A percentile compares a stretch with the other conserved stretches of the same genome.
These are phyloP conservation scores for Pseudomugil gertrudae DNA, from an alignment of 2,797 vertebrate species.

Conservation along the genomic window DNA sequence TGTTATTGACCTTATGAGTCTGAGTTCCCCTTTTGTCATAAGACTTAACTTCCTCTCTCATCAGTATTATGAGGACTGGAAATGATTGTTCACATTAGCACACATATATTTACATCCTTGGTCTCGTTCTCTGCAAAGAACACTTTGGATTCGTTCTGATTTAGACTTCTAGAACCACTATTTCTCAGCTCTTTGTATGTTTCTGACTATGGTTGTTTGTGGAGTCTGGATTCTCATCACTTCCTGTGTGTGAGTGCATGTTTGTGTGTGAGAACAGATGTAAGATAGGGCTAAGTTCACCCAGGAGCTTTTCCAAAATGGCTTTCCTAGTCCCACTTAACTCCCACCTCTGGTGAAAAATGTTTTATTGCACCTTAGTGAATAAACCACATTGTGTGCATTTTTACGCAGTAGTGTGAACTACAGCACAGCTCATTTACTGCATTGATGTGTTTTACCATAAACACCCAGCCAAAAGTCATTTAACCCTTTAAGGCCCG, in stretches of 20 bases:
- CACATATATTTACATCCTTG: not conserved
- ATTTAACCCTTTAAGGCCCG: too few species aligned
- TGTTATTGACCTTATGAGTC: slow-evolving; percentile 32
- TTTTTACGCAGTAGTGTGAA: not conserved
- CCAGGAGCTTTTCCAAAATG: slow-evolving; percentile 22
- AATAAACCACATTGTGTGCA: not conserved
- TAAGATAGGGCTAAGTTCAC: slow-evolving; percentile 7
- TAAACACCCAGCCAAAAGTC: too few species aligned
- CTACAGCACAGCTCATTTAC: not conserved
- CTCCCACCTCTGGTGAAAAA: not conserved
- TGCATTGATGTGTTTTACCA: not conserved
- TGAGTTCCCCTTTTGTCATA: slow-evolving; percentile 54
- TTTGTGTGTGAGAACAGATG: slow-evolving; percentile 4
- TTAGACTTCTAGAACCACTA: slow-evolving; percentile 36
- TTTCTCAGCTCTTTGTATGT: slow-evolving; percentile 21
- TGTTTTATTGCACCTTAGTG: not conserved
- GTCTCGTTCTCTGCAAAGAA: slow-evolving; percentile 19
- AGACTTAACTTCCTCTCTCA: slow-evolving; percentile 41
- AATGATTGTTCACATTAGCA: slow-evolving; percentile 15
- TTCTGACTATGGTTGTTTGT: slow-evolving; percentile 15
- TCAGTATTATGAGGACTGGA: slow-evolving; percentile 8
- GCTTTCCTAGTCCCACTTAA: slow-evolving; percentile 1
- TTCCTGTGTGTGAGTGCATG: slow-evolving; percentile 7
- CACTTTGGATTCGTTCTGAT: slow-evolving; percentile 17
- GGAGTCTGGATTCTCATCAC: not conserved